phyloP scores from a whole-genome alignment of 2,113 vertebrate species.

The Phrynosoma blainvillii region DNA sequence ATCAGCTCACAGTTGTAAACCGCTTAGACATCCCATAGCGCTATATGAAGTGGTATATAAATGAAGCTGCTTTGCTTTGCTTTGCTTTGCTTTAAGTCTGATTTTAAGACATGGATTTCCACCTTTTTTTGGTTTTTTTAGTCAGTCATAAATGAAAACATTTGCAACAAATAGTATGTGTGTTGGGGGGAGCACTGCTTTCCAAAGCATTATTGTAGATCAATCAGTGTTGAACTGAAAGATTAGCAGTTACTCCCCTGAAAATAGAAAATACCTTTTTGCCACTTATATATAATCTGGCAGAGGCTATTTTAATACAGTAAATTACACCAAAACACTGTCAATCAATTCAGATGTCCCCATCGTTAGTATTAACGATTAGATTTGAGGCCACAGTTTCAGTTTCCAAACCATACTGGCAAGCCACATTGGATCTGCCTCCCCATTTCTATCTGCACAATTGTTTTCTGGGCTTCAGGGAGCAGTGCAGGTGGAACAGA shows the following conservation, averaged over 20 bases:
- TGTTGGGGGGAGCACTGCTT: not conserved
- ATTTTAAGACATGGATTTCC: not conserved
- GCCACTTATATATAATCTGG: not conserved
- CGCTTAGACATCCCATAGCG: too few species aligned
- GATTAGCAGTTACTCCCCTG: not conserved
- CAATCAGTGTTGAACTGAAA: not conserved
- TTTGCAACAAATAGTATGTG: not conserved
- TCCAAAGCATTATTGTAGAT: not conserved
- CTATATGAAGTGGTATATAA: too few species aligned
- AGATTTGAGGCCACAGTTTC: not conserved
- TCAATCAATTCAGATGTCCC: not conserved
- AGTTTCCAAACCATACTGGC: not conserved
- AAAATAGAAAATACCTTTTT: not conserved
- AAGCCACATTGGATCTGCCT: not conserved
- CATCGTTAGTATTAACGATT: not conserved
- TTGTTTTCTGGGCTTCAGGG: too few species aligned
- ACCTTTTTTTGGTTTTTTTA: not conserved
- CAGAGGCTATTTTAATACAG: not conserved
- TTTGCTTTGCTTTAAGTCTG: too few species aligned
- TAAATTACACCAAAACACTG: not conserved
- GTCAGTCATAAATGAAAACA: not conserved
- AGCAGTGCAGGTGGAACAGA: too few species aligned
- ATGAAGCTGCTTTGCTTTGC: too few species aligned
- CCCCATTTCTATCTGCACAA: not conserved
- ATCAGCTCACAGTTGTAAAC: too few species aligned